phyloP scores from a whole-genome alignment of 2,797 vertebrate genomes.

The Notamacropus eugenii region DNA sequence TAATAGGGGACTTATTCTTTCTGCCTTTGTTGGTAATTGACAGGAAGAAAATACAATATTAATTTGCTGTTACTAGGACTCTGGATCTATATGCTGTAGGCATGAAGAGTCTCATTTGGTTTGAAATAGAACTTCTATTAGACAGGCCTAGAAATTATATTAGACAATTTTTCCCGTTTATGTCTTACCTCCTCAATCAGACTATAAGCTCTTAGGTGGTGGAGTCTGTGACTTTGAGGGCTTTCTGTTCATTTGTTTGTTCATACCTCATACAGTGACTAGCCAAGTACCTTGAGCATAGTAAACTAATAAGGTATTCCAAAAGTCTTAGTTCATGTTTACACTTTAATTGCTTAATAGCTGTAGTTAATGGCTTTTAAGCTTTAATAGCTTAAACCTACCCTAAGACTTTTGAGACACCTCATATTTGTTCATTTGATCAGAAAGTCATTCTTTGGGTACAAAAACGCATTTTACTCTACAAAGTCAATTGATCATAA shows the following conservation, averaged over 20 bases:
- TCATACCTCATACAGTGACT: neutral
- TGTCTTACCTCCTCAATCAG: neutral
- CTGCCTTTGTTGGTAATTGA: neutral
- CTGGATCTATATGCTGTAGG: neutral
- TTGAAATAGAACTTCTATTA: neutral
- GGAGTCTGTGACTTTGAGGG: neutral
- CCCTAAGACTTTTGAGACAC: neutral
- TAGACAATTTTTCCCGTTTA: neutral
- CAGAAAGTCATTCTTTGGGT: neutral
- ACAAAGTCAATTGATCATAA: neutral
- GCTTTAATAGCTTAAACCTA: neutral
- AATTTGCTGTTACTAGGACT: conserved; percentile 21
- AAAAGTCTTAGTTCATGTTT: neutral
- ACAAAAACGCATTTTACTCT: neutral
- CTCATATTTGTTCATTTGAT: neutral
- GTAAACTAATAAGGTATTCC: neutral
- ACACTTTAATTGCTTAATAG: neutral
- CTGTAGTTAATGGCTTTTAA: neutral
- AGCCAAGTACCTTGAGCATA: neutral
- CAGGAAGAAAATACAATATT: neutral
- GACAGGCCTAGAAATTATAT: neutral
- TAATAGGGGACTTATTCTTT: neutral
- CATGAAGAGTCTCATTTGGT: neutral
- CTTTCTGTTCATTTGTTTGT: neutral
- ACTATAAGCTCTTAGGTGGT: neutral